Evolutionary conservation across 2,888 invertebrate genomes (phyloP).

Genomic region (Rotaria macrura): DNA sequence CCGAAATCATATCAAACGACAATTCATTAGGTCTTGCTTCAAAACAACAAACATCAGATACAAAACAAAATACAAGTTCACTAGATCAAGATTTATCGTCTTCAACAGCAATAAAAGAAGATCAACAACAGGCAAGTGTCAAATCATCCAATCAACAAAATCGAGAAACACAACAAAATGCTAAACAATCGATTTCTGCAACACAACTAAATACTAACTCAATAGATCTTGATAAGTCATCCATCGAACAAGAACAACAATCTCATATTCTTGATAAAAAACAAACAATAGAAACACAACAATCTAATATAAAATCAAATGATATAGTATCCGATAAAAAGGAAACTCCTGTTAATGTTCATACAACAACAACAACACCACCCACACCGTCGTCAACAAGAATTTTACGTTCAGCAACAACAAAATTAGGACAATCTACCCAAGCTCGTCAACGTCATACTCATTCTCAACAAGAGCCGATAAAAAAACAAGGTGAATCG

Average conservation of each 20-base stretch:
- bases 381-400: not conserved
- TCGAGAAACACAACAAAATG: too few relatives aligned
- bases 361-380: not conserved
- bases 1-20: not conserved
- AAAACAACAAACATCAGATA: not conserved
- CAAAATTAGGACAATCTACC: not conserved
- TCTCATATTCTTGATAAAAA: not conserved
- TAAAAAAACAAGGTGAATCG: not conserved
- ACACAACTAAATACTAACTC: too few relatives aligned
- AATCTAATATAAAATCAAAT: not conserved
- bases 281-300: too few relatives aligned
- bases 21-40: not conserved
- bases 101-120: not conserved
- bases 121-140: not conserved
- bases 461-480: not conserved
- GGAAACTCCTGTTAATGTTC: not conserved
- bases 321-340: not conserved
- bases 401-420: not conserved
- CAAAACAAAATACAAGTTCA: not conserved
- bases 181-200: too few relatives aligned
- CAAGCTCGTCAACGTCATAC: not conserved
- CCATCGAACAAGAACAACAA: not conserved
- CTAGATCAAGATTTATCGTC: not conserved
- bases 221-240: too few relatives aligned
- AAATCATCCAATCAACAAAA: not conserved